phyloP scores from a whole-genome alignment of 92 coral and sea anemone species.

The Porites evermanni region DNA sequence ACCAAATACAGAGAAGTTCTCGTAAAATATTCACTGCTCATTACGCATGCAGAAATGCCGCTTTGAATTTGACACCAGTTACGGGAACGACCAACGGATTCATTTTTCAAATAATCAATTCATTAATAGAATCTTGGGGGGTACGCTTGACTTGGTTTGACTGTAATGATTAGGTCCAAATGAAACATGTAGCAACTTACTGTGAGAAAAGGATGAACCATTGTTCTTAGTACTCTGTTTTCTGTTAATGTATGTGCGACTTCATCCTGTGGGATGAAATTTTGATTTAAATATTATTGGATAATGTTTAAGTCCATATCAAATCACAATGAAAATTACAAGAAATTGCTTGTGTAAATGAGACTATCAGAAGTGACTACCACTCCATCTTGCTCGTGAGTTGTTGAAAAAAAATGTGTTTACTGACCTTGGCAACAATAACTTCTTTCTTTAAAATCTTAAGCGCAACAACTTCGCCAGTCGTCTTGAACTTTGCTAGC shows the following conservation, averaged over 20 bases:
- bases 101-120: too few species aligned
- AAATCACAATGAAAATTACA: background rate
- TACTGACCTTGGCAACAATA: slow-evolving; percentile 88
- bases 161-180: too few species aligned
- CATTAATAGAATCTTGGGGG: too few species aligned
- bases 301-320: background rate
- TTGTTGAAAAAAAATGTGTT: background rate
- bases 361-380: too few species aligned
- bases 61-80: too few species aligned
- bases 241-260: slow-evolving; percentile 96
- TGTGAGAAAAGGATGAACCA: slow-evolving; percentile 95
- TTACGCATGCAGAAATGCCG: too few species aligned
- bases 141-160: too few species aligned
- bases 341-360: too few species aligned
- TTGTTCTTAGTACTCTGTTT: slow-evolving; percentile 88
- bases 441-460: slow-evolving; percentile 95
- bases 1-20: too few species aligned
- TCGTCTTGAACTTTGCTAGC: slow-evolving; percentile 84
- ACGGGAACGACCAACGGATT: too few species aligned
- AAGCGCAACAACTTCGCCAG: slow-evolving; percentile 90
- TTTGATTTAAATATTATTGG: background rate
- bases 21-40: too few species aligned
- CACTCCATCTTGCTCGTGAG: too few species aligned
- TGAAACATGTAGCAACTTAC: slow-evolving; percentile 53
- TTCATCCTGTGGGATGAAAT: slow-evolving; percentile 77